These are phyloP conservation scores for Rhinogobio ventralis DNA, from an alignment of 2,797 vertebrate species.

Conservation along the genomic window DNA sequence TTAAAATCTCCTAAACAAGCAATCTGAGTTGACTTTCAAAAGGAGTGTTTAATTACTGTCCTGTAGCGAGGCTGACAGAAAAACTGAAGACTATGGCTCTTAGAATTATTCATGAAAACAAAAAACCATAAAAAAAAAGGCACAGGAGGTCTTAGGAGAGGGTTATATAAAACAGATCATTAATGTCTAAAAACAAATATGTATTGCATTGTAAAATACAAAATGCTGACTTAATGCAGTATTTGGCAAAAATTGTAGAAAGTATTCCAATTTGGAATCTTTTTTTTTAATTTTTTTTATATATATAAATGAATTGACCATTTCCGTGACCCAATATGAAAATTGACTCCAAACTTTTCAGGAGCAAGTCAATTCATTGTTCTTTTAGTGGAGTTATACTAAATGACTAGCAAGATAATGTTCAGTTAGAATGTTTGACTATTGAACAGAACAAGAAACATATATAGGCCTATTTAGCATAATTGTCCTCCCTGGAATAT, in stretches of 20 bases:
- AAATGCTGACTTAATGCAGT: constrained; percentile 53
- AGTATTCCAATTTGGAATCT: constrained; percentile 50
- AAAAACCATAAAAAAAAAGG: constrained; percentile 52
- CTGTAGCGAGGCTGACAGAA: neutral
- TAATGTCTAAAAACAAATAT: constrained; percentile 20
- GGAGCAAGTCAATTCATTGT: constrained; percentile 35
- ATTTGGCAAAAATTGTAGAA: constrained; percentile 46
- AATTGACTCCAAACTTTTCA: constrained; percentile 30
- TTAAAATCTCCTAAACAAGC: constrained; percentile 25
- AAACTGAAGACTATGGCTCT: constrained; percentile 25
- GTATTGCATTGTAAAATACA: constrained; percentile 46
- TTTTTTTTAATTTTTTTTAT: too few species aligned
- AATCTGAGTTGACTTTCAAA: neutral
- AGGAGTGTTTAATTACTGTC: neutral
- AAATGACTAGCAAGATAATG: constrained; percentile 37
- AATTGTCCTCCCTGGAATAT: constrained; percentile 38
- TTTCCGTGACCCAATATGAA: constrained; percentile 51
- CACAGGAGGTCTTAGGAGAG: constrained; percentile 51
- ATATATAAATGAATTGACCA: constrained; percentile 31
- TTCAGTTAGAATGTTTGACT: constrained; percentile 67
- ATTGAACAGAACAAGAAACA: constrained; percentile 37
- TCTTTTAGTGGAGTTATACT: neutral
- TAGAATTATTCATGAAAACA: constrained; percentile 13
- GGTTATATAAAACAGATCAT: constrained; percentile 5
- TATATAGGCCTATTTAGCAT: constrained; percentile 22